Evolutionary conservation across 2,797 vertebrate species (phyloP).

Genomic region (Eulemur mongoz): DNA sequence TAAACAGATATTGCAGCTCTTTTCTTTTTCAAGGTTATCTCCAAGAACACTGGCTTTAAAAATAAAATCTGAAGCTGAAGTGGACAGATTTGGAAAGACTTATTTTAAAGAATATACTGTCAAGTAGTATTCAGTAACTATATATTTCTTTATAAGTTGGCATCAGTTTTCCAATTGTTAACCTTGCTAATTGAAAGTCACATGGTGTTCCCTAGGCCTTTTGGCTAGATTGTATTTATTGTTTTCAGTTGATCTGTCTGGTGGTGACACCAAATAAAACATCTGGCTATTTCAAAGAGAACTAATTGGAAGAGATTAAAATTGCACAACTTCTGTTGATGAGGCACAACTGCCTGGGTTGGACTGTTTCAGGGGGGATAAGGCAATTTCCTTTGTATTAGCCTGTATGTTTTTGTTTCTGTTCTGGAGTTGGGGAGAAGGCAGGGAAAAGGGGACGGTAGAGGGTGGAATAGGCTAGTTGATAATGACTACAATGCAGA

Average conservation of each 20-base stretch:
- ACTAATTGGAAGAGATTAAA: neutral
- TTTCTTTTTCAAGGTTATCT: neutral
- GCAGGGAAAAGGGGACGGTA: neutral
- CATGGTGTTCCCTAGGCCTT: neutral
- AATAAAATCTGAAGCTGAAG: constrained; percentile 40
- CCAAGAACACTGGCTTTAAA: constrained; percentile 17
- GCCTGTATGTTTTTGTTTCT: neutral
- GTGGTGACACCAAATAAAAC: constrained; percentile 43
- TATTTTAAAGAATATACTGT: constrained; percentile 17
- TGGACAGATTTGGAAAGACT: neutral
- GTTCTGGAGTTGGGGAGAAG: neutral
- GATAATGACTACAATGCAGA: neutral
- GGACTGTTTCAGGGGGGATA: neutral
- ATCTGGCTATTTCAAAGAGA: constrained; percentile 38
- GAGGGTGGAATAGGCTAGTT: neutral
- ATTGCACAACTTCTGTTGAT: constrained; percentile 36
- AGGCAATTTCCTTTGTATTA: neutral
- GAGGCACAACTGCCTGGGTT: neutral
- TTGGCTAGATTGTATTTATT: neutral
- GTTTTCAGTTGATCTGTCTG: constrained; percentile 23
- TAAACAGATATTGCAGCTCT: constrained; percentile 10
- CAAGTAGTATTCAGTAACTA: neutral
- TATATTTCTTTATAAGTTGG: neutral
- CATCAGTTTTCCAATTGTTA: neutral
- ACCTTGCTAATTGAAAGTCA: constrained; percentile 11